These are phyloP conservation scores for Colistium nudipinnis DNA, from an alignment of 2,113 vertebrate genomes.

Conservation along the genomic window DNA sequence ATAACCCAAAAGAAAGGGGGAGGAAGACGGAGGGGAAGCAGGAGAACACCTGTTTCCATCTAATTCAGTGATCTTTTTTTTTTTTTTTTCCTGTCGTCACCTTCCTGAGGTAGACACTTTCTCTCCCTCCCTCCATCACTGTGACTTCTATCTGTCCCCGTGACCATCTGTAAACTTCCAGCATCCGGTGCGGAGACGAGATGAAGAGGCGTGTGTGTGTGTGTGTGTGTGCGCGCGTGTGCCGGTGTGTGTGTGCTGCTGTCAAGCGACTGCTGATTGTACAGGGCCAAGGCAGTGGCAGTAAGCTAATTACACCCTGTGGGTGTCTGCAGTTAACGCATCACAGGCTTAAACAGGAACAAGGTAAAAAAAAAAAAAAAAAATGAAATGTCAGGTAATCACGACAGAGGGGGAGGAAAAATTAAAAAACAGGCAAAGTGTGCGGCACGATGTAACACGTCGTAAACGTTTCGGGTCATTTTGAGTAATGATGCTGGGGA, in stretches of 20 bases:
- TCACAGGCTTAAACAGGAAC: slow-evolving; percentile 54
- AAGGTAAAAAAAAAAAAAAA: slow-evolving; percentile 45
- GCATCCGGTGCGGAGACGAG: slow-evolving; percentile 47
- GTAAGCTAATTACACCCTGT: slow-evolving; percentile 62
- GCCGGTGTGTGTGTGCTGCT: slow-evolving; percentile 18
- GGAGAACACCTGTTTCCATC: slow-evolving; percentile 54
- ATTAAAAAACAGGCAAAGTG: neutral
- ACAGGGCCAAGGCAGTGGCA: slow-evolving; percentile 50
- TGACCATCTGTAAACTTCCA: slow-evolving; percentile 69
- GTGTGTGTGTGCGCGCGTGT: slow-evolving; percentile 29
- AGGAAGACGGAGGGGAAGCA: slow-evolving; percentile 25
- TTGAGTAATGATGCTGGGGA: too few relatives aligned
- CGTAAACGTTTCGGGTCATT: too few relatives aligned
- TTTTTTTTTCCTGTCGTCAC: slow-evolving; percentile 35
- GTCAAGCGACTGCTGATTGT: slow-evolving; percentile 57
- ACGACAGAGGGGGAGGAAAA: neutral
- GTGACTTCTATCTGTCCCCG: slow-evolving; percentile 73
- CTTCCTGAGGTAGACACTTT: slow-evolving; percentile 32
- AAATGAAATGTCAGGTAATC: slow-evolving; percentile 34
- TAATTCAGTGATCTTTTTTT: slow-evolving; percentile 48
- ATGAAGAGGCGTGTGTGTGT: slow-evolving; percentile 34
- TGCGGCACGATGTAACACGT: too few relatives aligned
- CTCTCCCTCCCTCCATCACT: slow-evolving; percentile 41
- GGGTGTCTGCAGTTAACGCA: slow-evolving; percentile 58
- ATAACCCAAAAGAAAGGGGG: slow-evolving; percentile 1